A percentile compares a stretch with the other conserved stretches of the same genome.
phyloP scores from a whole-genome alignment of 2,113 vertebrate species.

The Rousettus leschenaultii region DNA sequence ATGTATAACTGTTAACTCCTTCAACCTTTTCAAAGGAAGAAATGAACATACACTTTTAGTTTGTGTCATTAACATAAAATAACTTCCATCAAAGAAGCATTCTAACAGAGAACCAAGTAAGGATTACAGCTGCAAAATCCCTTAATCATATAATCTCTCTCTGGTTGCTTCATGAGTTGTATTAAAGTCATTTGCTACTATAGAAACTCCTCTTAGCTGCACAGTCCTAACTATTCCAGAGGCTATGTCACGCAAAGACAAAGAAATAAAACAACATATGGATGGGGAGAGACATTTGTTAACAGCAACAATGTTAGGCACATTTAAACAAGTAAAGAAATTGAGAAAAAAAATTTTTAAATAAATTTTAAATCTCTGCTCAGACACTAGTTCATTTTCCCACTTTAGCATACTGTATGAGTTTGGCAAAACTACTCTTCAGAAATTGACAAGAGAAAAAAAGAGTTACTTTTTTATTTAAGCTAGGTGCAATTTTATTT shows the following conservation, averaged over 20 bases:
- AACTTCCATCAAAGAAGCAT: not conserved
- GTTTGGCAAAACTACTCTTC: constrained; percentile 31
- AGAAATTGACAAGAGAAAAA: not conserved
- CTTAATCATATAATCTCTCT: not conserved
- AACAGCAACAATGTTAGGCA: not conserved
- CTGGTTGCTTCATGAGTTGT: not conserved
- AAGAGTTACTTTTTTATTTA: not conserved
- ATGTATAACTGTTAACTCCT: not conserved
- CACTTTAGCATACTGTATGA: not conserved
- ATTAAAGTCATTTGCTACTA: not conserved
- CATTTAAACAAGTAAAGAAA: constrained; percentile 23
- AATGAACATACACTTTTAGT: not conserved
- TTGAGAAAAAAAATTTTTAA: not conserved
- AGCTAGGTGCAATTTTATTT: not conserved
- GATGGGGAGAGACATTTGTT: not conserved
- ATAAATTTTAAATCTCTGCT: constrained; percentile 26
- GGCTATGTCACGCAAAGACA: not conserved
- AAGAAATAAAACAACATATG: constrained; percentile 35
- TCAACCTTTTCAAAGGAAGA: not conserved
- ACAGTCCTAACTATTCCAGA: not conserved
- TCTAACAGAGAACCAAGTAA: not conserved
- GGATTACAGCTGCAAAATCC: not conserved
- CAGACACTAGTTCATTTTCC: constrained; percentile 11
- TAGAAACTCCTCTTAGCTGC: not conserved
- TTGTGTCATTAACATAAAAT: not conserved